Base-by-base conservation (phyloP, 2,888 invertebrate species). In the Muscina levida region DNA sequence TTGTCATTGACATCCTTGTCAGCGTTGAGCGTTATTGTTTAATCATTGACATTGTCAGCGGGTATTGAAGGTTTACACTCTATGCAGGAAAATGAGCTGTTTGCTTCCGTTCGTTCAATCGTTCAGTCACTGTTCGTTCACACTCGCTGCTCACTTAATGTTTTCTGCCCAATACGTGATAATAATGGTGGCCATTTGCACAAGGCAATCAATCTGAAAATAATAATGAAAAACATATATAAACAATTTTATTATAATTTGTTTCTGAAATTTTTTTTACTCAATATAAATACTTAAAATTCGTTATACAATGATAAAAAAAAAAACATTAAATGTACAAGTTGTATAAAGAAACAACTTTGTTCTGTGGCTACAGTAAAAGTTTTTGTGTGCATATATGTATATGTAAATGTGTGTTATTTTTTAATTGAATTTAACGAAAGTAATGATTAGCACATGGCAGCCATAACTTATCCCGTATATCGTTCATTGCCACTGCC, bases 151-250 rank as follows among this genome's bases (percentile, higher is more conserved):
- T 31, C 31, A 31, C 31, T 31, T 31, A 5, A 8, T 31, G 31
- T 5, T 65, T 62, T n/a, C n/a, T n/a, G 31, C 37, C 15, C 37
- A 72, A 62, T 62, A 31, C 22, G 42, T 19, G 15, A 67, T 26
- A 51, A 13, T 6, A 67, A 1, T 8, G 19, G 31, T 48, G 1
- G 31, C 4, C 31, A 31, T n/a, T n/a, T n/a, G n/a, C n/a, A n/a
- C n/a, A n/a, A n/a, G n/a, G 73, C 73, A 71, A 71, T 77, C 59
- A 77, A 67, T 81, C 81, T 81, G 67, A 48, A 74, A 31, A 80
- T 56, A 19, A 57, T 44, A 68, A 56, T 8, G 72, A 80, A 71
- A 44, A 56, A 44, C 39, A 70, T 56, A 53, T 53, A 56, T 2
- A n/a, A n/a, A n/a, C n/a, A n/a, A n/a, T n/a, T n/a, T n/a, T n/a